phyloP scores from a whole-genome alignment of 2,113 vertebrate genomes.

The Alaudala cheleensis region DNA sequence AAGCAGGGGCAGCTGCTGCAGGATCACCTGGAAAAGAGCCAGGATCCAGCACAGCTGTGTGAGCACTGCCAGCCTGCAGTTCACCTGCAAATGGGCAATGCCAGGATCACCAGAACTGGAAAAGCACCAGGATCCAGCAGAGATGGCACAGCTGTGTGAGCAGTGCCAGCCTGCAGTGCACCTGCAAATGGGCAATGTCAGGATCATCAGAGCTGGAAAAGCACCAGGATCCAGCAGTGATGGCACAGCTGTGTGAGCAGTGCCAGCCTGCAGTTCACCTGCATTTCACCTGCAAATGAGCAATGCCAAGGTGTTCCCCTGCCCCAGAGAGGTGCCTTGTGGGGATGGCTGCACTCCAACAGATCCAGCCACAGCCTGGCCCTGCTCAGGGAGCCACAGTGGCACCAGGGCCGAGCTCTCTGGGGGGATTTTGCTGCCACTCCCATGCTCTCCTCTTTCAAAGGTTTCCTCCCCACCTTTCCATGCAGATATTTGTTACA shows the following conservation, averaged over 20 bases:
- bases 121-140: no score
- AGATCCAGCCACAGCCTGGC: rapidly evolving
- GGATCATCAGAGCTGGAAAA: no score
- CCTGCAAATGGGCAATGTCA: no score
- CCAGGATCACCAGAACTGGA: no score
- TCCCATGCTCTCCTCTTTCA: background rate
- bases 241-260: no score
- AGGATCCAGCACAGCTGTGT: background rate
- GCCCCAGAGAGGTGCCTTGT: background rate
- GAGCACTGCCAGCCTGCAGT: background rate
- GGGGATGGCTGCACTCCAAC: rapidly evolving
- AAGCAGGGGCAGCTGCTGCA: background rate
- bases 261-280: no score
- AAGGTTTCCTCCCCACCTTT: background rate
- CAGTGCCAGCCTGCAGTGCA: no score
- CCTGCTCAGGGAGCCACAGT: rapidly evolving
- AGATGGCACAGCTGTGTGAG: no score
- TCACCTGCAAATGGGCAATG: background rate
- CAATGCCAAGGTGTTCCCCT: background rate
- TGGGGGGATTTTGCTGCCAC: background rate
- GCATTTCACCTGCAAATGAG: no score
- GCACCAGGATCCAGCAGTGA: no score
- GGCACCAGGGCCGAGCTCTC: background rate
- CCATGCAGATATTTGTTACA: background rate
- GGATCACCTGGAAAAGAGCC: background rate